Percentiles rank a stretch among this genome's conserved stretches.
Conservation (phyloP, 2,797 vertebrate species). For the Clamator glandarius region DNA sequence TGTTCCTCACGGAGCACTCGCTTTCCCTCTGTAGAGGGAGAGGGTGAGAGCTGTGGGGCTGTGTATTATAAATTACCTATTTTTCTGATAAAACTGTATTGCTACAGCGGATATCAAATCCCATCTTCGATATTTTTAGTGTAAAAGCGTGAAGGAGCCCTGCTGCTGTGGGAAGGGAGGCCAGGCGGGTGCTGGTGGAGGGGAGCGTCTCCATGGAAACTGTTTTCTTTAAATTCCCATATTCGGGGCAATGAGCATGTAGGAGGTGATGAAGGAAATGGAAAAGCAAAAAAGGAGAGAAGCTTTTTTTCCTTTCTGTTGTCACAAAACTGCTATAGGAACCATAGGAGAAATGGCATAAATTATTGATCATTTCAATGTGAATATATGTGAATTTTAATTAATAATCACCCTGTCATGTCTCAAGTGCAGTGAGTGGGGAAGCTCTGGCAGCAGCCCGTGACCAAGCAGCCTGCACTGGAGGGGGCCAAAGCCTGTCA, state of each 20-base stretch:
- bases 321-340: slow-evolving; percentile 70
- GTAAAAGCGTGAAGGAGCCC: slow-evolving; percentile 75
- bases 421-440: not conserved
- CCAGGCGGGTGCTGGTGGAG: slow-evolving; percentile 76
- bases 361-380: slow-evolving; percentile 70
- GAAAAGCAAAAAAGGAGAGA: slow-evolving; percentile 49
- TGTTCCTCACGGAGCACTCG: not conserved
- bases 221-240: slow-evolving; percentile 84
- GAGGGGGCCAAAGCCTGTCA: not conserved
- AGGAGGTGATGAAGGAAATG: slow-evolving; percentile 73
- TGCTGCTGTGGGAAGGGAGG: slow-evolving; percentile 74
- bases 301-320: slow-evolving; percentile 69
- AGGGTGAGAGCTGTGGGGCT: not conserved
- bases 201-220: slow-evolving; percentile 95
- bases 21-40: not conserved
- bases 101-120: slow-evolving; percentile 74
- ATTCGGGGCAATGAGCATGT: slow-evolving; percentile 81
- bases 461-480: not conserved
- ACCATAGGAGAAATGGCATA: slow-evolving; percentile 25
- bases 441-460: not conserved
- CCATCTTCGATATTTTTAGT: slow-evolving; percentile 78
- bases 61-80: slow-evolving; percentile 56
- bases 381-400: slow-evolving; percentile 33
- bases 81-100: slow-evolving; percentile 66
- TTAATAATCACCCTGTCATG: slow-evolving; percentile 7